phyloP scores from a whole-genome alignment of 2,797 vertebrate genomes.

The Lepilemur ruficaudatus region DNA sequence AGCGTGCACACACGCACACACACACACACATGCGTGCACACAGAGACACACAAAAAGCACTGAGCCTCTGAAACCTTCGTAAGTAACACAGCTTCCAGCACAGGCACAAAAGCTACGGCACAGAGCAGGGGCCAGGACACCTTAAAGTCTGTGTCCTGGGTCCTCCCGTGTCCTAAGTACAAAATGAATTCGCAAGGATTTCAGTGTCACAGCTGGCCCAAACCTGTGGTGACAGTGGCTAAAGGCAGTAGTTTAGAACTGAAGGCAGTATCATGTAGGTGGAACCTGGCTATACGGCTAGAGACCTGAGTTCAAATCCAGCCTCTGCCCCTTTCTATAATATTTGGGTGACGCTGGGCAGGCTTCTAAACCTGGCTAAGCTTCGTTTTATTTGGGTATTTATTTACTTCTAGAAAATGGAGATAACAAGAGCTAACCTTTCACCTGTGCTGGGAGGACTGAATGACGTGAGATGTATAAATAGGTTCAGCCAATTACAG shows the following conservation, averaged over 20 bases:
- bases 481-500: fast-evolving
- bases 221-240: fast-evolving
- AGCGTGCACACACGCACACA: too few species aligned
- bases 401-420: not conserved
- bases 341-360: fast-evolving
- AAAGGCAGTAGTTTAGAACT: not conserved
- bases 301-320: not conserved
- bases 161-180: fast-evolving
- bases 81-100: not conserved
- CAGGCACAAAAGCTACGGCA: not conserved
- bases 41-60: too few species aligned
- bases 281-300: fast-evolving
- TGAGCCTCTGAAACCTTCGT: not conserved
- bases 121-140: not conserved
- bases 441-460: not conserved
- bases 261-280: fast-evolving
- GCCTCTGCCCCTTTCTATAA: not conserved
- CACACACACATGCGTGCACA: too few species aligned
- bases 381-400: not conserved
- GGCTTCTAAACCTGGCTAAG: not conserved
- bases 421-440: fast-evolving
- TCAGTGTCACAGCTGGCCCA: fast-evolving
- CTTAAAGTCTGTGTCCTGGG: not conserved
- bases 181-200: not conserved
- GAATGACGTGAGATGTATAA: fast-evolving